Evolutionary conservation across 2,113 vertebrate genomes (phyloP).

Genomic region (Callaeas wilsoni): DNA sequence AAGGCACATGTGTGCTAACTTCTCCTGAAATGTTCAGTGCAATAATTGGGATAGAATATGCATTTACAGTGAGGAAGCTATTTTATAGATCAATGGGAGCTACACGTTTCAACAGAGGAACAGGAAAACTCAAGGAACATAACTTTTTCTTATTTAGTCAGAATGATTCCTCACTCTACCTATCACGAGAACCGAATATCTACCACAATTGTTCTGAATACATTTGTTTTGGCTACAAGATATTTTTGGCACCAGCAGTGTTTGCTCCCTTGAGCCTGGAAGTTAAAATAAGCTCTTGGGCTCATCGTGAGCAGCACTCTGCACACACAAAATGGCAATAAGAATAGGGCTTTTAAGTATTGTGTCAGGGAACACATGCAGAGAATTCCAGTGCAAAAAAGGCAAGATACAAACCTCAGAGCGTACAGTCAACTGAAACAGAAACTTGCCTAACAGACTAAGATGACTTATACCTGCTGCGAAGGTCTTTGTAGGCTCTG

Average conservation of each 20-base stretch:
- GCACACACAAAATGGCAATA: not conserved
- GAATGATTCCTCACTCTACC: not conserved
- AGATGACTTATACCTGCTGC: not conserved
- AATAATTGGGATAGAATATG: not conserved
- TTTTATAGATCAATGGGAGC: not conserved
- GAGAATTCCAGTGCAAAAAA: not conserved
- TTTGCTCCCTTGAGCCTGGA: not conserved
- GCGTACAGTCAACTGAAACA: not conserved
- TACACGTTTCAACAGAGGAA: not conserved
- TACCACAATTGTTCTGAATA: not conserved
- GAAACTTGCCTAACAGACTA: not conserved
- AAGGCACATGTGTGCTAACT: not conserved
- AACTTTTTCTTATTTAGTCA: not conserved
- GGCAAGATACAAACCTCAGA: not conserved
- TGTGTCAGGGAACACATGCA: not conserved
- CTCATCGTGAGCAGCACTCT: not conserved
- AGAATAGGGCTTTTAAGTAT: not conserved
- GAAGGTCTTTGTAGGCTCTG: not conserved
- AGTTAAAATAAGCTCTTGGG: not conserved
- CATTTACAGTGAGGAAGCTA: not conserved
- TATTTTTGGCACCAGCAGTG: not conserved
- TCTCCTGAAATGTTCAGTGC: not conserved
- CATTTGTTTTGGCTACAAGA: not conserved
- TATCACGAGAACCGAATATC: not conserved
- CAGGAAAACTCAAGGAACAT: not conserved